Evolutionary conservation across 2,888 invertebrate species (phyloP).

Genomic region (Meiosimyza decipiens): DNA sequence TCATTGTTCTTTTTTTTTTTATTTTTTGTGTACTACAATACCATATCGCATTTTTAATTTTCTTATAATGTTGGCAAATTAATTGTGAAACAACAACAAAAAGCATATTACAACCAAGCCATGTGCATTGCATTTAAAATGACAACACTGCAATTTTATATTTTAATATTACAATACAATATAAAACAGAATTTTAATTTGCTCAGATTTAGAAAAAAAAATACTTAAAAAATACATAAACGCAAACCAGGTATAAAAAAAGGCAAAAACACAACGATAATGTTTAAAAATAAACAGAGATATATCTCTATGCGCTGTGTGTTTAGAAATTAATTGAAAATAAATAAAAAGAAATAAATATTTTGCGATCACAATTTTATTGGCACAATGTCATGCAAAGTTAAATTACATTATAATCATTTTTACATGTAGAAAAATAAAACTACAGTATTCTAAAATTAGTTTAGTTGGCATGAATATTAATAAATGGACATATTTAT

Average conservation of each 20-base stretch:
- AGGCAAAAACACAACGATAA: background rate
- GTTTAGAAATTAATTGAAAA: background rate
- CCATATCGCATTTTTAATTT: no score
- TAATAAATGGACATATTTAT: no score
- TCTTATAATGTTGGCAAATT: no score
- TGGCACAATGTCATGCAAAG: slow-evolving; percentile 35
- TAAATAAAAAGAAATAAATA: background rate
- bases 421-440: background rate
- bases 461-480: no score
- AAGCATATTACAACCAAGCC: background rate
- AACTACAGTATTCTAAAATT: no score
- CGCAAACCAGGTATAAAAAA: slow-evolving; percentile 6
- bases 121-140: background rate
- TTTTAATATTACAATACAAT: slow-evolving; percentile 36
- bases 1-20: no score
- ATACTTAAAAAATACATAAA: slow-evolving; percentile 14
- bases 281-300: background rate
- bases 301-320: background rate
- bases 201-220: slow-evolving; percentile 18
- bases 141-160: slow-evolving; percentile 28
- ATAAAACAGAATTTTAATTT: slow-evolving; percentile 34
- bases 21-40: no score
- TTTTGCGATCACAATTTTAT: slow-evolving; percentile 19
- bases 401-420: background rate
- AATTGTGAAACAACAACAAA: no score